These are phyloP conservation scores for Melanotus villosus DNA, from an alignment of 2,888 invertebrate species.

Conservation along the genomic window DNA sequence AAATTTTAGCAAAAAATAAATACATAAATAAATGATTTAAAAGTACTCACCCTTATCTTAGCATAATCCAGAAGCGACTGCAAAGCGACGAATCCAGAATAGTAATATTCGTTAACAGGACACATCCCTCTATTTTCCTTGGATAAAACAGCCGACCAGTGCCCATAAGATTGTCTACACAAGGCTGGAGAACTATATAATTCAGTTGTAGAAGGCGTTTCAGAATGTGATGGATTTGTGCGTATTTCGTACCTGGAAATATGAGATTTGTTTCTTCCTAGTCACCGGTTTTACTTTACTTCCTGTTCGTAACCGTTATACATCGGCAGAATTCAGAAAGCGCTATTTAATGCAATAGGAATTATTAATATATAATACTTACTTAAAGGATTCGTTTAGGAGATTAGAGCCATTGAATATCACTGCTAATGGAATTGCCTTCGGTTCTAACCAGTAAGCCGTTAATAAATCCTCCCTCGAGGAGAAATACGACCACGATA, in stretches of 20 bases:
- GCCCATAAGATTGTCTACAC: conserved; percentile 76
- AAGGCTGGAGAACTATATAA: conserved; percentile 78
- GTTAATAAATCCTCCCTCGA: conserved; percentile 78
- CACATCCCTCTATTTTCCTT: conserved; percentile 80
- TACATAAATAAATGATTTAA: too few species aligned
- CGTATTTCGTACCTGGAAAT: conserved; percentile 78
- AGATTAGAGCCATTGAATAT: conserved; percentile 75
- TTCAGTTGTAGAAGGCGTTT: conserved; percentile 77
- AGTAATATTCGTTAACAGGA: conserved; percentile 82
- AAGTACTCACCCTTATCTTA: conserved; percentile 75
- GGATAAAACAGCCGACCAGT: conserved; percentile 77
- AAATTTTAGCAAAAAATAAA: too few species aligned
- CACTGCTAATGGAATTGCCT: conserved; percentile 79
- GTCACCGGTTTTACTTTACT: too few species aligned
- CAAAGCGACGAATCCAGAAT: conserved; percentile 82
- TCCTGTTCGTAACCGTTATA: too few species aligned
- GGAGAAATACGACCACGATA: conserved; percentile 76
- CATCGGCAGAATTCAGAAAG: too few species aligned
- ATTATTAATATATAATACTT: conserved; percentile 53
- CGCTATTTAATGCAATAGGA: too few species aligned
- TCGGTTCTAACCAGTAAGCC: conserved; percentile 78
- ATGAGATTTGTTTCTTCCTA: not conserved
- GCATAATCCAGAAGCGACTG: conserved; percentile 81
- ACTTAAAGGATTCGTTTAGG: conserved; percentile 71
- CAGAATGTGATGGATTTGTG: conserved; percentile 78